Evolutionary conservation across 2,113 vertebrate species (phyloP).

Genomic region (Oreochromis tanganicae): DNA sequence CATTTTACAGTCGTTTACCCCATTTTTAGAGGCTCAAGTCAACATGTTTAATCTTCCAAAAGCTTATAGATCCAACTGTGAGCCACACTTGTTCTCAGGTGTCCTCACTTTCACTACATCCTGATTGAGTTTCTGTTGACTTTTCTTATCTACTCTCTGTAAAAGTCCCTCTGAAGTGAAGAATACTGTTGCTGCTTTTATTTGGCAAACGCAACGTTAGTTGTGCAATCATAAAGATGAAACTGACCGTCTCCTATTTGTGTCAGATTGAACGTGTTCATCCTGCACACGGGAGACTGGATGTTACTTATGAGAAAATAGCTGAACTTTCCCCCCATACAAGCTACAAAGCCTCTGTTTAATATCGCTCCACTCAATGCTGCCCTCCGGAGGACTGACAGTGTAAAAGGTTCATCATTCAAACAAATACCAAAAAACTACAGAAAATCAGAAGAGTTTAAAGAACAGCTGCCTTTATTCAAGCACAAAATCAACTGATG

Average conservation of each 20-base stretch:
- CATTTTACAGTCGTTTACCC: not conserved
- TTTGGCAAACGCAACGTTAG: not conserved
- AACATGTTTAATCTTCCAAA: not conserved
- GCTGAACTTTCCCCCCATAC: not conserved
- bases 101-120: not conserved
- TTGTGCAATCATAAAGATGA: not conserved
- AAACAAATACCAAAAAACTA: not conserved
- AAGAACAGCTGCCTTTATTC: constrained; percentile 29
- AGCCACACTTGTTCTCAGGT: not conserved
- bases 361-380: not conserved
- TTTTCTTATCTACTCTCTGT: not conserved
- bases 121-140: not conserved
- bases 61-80: not conserved
- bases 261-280: not conserved
- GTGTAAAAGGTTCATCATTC: not conserved
- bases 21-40: not conserved
- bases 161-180: not conserved
- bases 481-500: not conserved
- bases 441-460: not conserved
- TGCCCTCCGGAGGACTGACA: not conserved
- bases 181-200: not conserved
- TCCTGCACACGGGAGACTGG: no score
- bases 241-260: not conserved
- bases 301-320: not conserved
- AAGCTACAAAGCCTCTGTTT: not conserved